Percentiles rank a stretch among this genome's conserved stretches.
These are phyloP conservation scores for Peromyscus maniculatus DNA, from an alignment of 2,113 vertebrate species.

Conservation along the genomic window DNA sequence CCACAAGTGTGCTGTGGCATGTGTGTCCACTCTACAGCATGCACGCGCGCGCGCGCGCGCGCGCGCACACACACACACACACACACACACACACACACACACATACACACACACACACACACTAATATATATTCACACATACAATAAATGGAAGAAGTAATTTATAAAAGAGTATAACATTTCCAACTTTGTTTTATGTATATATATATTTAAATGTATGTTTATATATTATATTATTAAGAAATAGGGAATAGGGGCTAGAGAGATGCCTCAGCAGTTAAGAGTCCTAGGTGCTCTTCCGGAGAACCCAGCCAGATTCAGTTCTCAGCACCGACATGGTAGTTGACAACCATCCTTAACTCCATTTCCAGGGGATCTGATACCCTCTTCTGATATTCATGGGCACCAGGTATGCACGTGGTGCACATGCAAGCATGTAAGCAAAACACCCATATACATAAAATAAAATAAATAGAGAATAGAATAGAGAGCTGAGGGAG, in stretches of 20 bases:
- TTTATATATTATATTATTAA: neutral
- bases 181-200: neutral
- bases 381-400: neutral
- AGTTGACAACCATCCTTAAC: neutral
- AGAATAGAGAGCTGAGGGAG: neutral
- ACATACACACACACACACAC: too few relatives aligned
- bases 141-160: neutral
- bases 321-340: neutral
- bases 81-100: too few relatives aligned
- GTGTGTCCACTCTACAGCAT: neutral
- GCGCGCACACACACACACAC: too few relatives aligned
- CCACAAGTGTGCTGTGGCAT: too few relatives aligned
- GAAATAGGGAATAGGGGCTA: neutral
- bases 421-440: neutral
- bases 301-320: neutral
- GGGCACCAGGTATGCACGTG: neutral
- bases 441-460: neutral
- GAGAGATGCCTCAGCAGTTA: neutral
- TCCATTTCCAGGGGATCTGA: neutral
- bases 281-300: neutral
- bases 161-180: neutral
- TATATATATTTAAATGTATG: neutral
- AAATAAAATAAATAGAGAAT: neutral
- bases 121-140: neutral
- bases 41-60: neutral